These are phyloP conservation scores for Seriola quinqueradiata DNA, from an alignment of 2,113 vertebrate genomes.

Conservation along the genomic window DNA sequence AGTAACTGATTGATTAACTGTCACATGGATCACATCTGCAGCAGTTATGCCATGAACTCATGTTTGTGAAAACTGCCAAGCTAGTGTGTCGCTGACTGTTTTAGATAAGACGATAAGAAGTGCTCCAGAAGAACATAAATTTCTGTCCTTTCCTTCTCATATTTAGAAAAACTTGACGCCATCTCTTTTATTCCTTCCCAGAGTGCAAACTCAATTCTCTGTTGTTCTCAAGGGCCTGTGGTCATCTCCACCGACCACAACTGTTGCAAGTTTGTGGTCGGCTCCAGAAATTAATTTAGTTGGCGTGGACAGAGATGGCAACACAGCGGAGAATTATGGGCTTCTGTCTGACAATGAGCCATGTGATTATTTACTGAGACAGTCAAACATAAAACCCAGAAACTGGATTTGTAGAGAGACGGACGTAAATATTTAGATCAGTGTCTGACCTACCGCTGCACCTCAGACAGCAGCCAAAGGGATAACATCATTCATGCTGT, in stretches of 20 bases:
- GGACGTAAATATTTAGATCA: conserved; percentile 66
- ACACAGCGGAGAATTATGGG: conserved; percentile 35
- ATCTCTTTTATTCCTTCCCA: conserved; percentile 8
- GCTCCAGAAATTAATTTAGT: conserved; percentile 43
- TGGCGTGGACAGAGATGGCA: conserved; percentile 24
- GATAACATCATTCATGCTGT: conserved; percentile 39
- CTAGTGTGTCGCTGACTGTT: not conserved
- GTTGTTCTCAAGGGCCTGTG: conserved; percentile 12
- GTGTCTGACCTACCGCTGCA: conserved; percentile 49
- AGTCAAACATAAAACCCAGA: conserved; percentile 46
- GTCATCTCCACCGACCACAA: conserved; percentile 26
- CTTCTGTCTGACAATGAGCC: conserved; percentile 53
- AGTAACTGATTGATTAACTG: not conserved
- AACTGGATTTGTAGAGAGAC: conserved; percentile 47
- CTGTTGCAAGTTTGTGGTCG: conserved; percentile 48
- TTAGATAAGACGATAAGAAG: conserved; percentile 48
- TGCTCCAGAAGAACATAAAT: conserved; percentile 40
- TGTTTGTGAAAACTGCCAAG: not conserved
- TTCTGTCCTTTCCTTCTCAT: conserved; percentile 4
- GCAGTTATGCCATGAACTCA: not conserved
- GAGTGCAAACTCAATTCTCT: conserved; percentile 9
- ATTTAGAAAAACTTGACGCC: conserved; percentile 19
- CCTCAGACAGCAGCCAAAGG: conserved; percentile 41
- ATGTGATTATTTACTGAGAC: conserved; percentile 59
- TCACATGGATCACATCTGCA: conserved; percentile 7